Conservation (phyloP, 2,797 vertebrate species). For the Pipistrellus pipistrellus region DNA sequence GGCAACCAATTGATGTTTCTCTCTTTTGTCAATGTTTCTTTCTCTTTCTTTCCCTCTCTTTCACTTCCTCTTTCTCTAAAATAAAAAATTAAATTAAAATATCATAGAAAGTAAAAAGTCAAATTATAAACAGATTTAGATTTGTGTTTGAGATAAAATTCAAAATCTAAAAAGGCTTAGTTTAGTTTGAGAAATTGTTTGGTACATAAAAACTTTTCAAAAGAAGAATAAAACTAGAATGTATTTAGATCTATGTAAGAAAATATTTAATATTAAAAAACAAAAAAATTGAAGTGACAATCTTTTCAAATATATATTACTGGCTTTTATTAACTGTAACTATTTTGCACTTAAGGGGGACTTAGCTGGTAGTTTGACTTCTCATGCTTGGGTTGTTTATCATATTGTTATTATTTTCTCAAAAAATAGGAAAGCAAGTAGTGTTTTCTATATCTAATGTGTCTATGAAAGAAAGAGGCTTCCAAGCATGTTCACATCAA, state of each 20-base stretch:
- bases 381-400: neutral
- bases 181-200: neutral
- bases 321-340: neutral
- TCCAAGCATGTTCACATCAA: neutral
- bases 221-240: neutral
- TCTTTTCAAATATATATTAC: neutral
- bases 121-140: neutral
- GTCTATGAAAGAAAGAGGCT: neutral
- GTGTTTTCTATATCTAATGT: neutral
- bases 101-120: neutral
- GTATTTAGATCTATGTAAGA: neutral
- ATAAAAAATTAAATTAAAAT: neutral
- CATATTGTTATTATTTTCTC: neutral
- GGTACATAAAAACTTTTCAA: neutral
- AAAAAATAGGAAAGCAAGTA: neutral
- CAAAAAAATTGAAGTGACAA: neutral
- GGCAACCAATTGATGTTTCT: neutral
- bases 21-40: no score
- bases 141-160: neutral
- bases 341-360: neutral
- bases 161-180: neutral
- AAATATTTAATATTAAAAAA: neutral
- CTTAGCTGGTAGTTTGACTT: neutral
- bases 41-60: neutral
- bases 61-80: neutral